Base-by-base conservation (phyloP, 2,888 invertebrate genomes). In the Sesamia inferens region DNA sequence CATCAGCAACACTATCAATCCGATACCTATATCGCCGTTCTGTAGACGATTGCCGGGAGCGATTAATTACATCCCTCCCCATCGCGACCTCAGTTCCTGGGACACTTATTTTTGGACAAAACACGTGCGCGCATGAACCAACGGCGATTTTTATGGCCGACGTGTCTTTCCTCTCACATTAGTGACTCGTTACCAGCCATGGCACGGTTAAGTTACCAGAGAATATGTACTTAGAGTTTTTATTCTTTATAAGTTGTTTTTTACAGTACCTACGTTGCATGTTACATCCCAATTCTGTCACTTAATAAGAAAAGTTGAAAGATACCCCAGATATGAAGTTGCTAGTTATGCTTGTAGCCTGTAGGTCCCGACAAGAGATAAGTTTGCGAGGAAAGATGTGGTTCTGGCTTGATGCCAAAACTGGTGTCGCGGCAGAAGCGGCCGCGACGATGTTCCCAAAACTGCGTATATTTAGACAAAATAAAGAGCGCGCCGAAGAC, bases 381-480 rank as follows among this genome's bases (percentile, higher is more conserved):
- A 92, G 90, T 89, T 88, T 86, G 90, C 88, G 89, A 92, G 91
- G 92, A 93, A 93, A 93, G 93, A 93, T 91, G 92, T 92, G 91
- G 90, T 87, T 84, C 90, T 96, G 96, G 95, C 94, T 81, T 55
- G 57, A n/a, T 83, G 95, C 95, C 96, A 96, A 90, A 85, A 83
- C 87, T 90, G 92, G 89, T 94, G 95, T 94, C 95, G 95, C 93
- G 93, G 93, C 92, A 89, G 92, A 93, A 92, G 90, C 92, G 93
- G 92, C 92, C 90, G 90, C 93, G 93, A 89, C 94, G 94, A 94
- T 93, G 96, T 94, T 96, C 96, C 96, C 96, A 95, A 96, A 96
- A 96, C 96, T 95, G 94, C 95, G 96, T 96, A 96, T 96, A 96
- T 96, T 96, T 96, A 96, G 96, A 96, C 95, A 96, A 96, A 96